phyloP scores from a whole-genome alignment of 2,888 invertebrate genomes.

The Rhagonycha fulva region DNA sequence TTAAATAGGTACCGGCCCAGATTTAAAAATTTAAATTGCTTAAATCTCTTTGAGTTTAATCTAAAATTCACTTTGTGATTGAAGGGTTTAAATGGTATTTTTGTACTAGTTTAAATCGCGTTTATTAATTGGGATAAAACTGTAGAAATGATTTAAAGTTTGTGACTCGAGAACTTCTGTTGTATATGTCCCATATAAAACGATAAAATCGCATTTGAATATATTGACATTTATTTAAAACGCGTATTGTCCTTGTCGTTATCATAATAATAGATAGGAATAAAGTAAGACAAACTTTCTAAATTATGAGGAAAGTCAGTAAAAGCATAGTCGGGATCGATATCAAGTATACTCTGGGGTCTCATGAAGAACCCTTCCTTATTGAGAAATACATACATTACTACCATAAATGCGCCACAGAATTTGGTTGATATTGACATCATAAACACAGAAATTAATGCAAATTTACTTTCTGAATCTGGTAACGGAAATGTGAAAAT shows the following conservation, averaged over 20 bases:
- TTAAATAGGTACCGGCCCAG: background rate
- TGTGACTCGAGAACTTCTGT: background rate
- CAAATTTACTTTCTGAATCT: slow-evolving; percentile 18
- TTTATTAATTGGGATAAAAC: background rate
- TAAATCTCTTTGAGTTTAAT: background rate
- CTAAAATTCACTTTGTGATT: background rate
- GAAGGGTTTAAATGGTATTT: background rate
- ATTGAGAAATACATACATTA: slow-evolving; percentile 35
- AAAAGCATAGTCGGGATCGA: slow-evolving; percentile 36
- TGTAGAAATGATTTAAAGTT: background rate
- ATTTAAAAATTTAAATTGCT: background rate
- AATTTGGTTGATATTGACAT: slow-evolving; percentile 23
- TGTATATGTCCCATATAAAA: background rate
- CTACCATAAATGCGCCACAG: slow-evolving; percentile 25
- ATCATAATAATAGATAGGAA: slow-evolving; percentile 27
- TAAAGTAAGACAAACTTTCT: slow-evolving; percentile 33
- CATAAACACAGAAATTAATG: slow-evolving; percentile 30
- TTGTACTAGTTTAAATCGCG: background rate
- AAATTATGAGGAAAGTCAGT: slow-evolving; percentile 39
- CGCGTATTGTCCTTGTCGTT: slow-evolving; percentile 17
- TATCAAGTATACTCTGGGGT: slow-evolving; percentile 36
- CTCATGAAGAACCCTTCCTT: slow-evolving; percentile 36
- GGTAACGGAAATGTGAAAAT: slow-evolving; percentile 13
- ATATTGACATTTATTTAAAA: slow-evolving; percentile 7
- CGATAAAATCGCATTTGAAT: slow-evolving; percentile 1